Evolutionary conservation across 1,140 invertebrate genomes (phyloP).

Genomic region (Zaprionus gabonicus): DNA sequence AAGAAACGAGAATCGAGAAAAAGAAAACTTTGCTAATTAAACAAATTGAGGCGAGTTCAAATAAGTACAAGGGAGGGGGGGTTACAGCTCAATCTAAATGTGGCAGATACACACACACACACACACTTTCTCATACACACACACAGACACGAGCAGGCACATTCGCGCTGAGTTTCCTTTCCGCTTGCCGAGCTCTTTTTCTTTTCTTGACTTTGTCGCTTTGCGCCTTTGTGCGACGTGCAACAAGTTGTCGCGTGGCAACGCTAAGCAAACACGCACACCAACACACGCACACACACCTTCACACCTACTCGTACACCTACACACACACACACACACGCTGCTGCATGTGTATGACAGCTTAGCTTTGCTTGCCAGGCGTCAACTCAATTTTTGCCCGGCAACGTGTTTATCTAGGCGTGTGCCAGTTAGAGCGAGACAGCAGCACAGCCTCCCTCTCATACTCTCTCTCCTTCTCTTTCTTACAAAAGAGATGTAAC

Average conservation of each 20-base stretch:
- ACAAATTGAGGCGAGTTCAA: slow-evolving; percentile 12
- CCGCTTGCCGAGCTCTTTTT: slow-evolving; percentile 15
- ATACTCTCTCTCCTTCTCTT: background rate
- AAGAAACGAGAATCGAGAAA: slow-evolving; percentile 15
- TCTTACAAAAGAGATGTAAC: background rate
- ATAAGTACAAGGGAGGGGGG: slow-evolving; percentile 2
- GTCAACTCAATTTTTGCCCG: slow-evolving; percentile 72
- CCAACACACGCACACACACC: background rate
- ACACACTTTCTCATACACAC: background rate
- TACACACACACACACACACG: background rate
- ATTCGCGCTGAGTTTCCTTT: background rate
- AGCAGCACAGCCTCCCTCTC: background rate
- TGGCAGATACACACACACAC: slow-evolving; percentile 1
- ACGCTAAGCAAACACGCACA: slow-evolving; percentile 59
- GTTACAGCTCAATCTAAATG: background rate
- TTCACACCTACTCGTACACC: no score
- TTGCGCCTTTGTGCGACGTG: slow-evolving; percentile 50
- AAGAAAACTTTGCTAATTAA: slow-evolving; percentile 67
- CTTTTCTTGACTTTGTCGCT: slow-evolving; percentile 15
- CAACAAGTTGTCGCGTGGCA: slow-evolving; percentile 79
- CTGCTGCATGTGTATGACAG: slow-evolving; percentile 64
- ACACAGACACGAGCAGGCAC: background rate
- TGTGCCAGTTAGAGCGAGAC: slow-evolving; percentile 6
- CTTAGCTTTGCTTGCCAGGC: slow-evolving; percentile 74
- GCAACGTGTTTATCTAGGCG: slow-evolving; percentile 62